These are phyloP conservation scores for Melieria picta DNA, from an alignment of 2,888 invertebrate genomes.

Conservation along the genomic window DNA sequence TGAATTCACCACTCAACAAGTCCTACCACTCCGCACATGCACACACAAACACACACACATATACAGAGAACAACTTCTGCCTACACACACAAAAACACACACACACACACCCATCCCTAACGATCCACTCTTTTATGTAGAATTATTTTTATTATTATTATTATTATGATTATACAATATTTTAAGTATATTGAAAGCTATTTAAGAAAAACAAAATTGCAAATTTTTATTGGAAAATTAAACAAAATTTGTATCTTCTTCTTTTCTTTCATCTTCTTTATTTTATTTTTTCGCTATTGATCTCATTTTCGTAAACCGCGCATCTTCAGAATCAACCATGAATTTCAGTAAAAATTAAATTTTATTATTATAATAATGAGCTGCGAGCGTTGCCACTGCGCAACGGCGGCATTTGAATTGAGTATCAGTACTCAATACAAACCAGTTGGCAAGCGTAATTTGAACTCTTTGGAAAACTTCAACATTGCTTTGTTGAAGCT, in stretches of 20 bases:
- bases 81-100: background rate
- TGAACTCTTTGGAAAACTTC: background rate
- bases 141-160: conserved; percentile 1
- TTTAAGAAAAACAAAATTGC: background rate
- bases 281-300: conserved; percentile 19
- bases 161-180: no score
- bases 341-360: conserved; percentile 63
- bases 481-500: background rate
- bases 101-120: background rate
- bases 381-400: no score
- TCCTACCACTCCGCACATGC: background rate
- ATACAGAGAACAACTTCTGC: conserved; percentile 2
- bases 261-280: conserved; percentile 28
- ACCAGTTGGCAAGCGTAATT: background rate
- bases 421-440: no score
- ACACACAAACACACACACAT: background rate
- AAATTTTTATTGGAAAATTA: conserved; percentile 27
- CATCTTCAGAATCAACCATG: conserved; percentile 56
- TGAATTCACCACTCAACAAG: no score
- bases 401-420: no score
- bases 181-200: no score
- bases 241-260: conserved; percentile 30
- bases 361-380: no score
- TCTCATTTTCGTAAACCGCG: conserved; percentile 25
- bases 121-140: background rate